Percentiles rank a stretch among this genome's conserved stretches.
These are phyloP conservation scores for Buteo buteo DNA, from an alignment of 2,113 vertebrate species.

Conservation along the genomic window DNA sequence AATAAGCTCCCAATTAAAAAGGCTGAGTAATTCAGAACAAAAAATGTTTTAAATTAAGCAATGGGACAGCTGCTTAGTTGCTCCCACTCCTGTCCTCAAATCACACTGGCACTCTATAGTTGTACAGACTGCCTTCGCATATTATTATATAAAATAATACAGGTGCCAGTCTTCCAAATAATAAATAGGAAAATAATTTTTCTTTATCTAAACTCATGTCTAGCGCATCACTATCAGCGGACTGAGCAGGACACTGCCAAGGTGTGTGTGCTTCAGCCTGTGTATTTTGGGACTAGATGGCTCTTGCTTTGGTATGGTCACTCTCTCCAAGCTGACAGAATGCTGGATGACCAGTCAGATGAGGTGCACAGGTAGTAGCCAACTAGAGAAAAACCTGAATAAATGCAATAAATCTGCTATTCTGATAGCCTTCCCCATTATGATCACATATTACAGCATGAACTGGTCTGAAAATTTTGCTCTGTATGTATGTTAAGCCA, in stretches of 20 bases:
- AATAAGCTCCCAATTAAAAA: neutral
- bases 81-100: neutral
- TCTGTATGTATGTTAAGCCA: neutral
- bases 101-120: neutral
- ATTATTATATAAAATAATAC: neutral
- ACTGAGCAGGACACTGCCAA: neutral
- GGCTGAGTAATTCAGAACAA: neutral
- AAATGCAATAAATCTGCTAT: neutral
- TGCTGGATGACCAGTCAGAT: neutral
- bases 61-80: neutral
- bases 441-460: neutral
- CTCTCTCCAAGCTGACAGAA: neutral
- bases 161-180: neutral
- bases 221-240: neutral
- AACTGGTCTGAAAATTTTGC: neutral
- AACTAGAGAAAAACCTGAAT: neutral
- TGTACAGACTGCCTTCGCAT: neutral
- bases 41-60: slow-evolving; percentile 11
- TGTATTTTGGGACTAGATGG: neutral
- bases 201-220: neutral
- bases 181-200: neutral
- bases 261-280: neutral
- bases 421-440: neutral
- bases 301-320: neutral
- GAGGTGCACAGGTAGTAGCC: neutral